phyloP scores from a whole-genome alignment of 2,113 vertebrate species.

The Neopipo cinnamomea region DNA sequence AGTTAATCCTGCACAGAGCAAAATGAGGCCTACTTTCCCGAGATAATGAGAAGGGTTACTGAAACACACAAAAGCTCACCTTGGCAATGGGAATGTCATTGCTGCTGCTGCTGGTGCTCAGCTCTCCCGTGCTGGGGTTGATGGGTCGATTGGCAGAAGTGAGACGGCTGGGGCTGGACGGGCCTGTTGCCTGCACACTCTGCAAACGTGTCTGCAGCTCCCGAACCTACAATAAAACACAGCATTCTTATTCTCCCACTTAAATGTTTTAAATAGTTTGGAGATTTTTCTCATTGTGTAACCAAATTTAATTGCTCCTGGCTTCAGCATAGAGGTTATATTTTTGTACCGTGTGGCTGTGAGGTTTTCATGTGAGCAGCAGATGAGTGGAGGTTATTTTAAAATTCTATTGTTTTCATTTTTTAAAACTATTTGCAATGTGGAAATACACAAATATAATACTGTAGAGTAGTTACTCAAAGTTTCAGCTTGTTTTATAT shows the following conservation, averaged over 20 bases:
- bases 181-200: slow-evolving; percentile 79
- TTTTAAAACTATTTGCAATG: not conserved
- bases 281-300: not conserved
- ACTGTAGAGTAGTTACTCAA: not conserved
- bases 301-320: not conserved
- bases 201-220: slow-evolving; percentile 87
- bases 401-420: not conserved
- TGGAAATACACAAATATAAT: not conserved
- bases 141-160: slow-evolving; percentile 77
- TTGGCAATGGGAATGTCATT: slow-evolving; percentile 89
- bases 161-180: slow-evolving; percentile 81
- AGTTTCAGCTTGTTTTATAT: not conserved
- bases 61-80: slow-evolving; percentile 56
- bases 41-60: not conserved
- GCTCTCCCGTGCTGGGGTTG: slow-evolving; percentile 87
- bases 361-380: not conserved
- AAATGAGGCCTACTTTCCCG: not conserved
- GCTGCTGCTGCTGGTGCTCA: slow-evolving; percentile 90
- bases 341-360: accelerated
- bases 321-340: not conserved
- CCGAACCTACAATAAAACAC: slow-evolving; percentile 76
- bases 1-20: not conserved
- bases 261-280: not conserved
- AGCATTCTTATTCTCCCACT: not conserved
- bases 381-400: not conserved